Conservation (phyloP, 2,113 vertebrate species). For the Jacana jacana region DNA sequence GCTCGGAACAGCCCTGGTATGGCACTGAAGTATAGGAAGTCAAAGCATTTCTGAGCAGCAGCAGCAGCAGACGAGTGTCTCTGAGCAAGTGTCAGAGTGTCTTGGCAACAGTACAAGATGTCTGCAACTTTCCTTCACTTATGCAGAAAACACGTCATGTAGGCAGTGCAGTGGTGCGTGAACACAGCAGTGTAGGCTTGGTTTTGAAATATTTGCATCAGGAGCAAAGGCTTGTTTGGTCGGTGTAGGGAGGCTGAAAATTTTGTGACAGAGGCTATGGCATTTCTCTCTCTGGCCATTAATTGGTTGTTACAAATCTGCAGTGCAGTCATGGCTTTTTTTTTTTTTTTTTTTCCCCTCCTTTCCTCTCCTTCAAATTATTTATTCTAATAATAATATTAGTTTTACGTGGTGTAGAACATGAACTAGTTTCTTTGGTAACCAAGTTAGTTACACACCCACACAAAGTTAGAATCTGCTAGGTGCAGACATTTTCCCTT, state of each 20-base stretch:
- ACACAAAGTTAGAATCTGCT: constrained; percentile 72
- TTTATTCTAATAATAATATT: constrained; percentile 73
- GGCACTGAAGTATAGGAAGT: background rate
- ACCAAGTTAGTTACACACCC: constrained; percentile 71
- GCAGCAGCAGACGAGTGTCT: background rate
- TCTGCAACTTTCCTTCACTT: constrained; percentile 62
- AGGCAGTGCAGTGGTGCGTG: constrained; percentile 55
- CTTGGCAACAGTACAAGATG: constrained; percentile 58
- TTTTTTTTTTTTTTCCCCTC: background rate
- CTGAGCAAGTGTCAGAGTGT: constrained; percentile 42
- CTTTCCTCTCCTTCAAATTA: constrained; percentile 31
- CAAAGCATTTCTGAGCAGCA: background rate
- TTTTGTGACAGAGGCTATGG: constrained; percentile 46
- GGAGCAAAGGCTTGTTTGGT: constrained; percentile 37
- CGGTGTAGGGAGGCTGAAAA: constrained; percentile 19
- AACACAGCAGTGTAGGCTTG: constrained; percentile 13
- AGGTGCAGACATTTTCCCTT: constrained; percentile 70
- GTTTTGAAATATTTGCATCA: constrained; percentile 31
- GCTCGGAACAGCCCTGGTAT: background rate
- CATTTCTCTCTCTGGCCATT: constrained; percentile 66
- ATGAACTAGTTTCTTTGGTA: constrained; percentile 80
- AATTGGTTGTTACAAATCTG: constrained; percentile 76
- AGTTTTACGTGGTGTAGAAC: constrained; percentile 70
- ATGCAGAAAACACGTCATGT: constrained; percentile 22
- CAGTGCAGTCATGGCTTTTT: constrained; percentile 62